Percentiles rank a stretch among this genome's conserved stretches.
phyloP scores from a whole-genome alignment of 2,888 invertebrate species.

The Quadriops clusia region DNA sequence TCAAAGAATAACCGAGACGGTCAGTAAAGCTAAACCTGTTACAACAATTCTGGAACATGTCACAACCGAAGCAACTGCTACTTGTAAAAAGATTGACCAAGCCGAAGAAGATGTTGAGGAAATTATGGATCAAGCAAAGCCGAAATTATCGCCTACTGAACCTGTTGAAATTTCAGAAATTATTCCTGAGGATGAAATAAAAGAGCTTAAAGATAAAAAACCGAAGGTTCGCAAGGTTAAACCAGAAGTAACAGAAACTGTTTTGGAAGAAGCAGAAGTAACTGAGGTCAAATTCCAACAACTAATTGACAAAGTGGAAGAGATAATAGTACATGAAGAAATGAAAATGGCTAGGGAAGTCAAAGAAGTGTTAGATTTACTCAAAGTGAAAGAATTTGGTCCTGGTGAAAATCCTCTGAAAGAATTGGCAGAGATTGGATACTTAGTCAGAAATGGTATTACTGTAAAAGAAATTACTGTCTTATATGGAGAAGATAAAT shows the following conservation, averaged over 20 bases:
- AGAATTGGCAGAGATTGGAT: slow-evolving; percentile 73
- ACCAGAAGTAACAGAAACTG: slow-evolving; percentile 25
- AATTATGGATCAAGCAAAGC: slow-evolving; percentile 38
- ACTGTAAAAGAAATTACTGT: slow-evolving; percentile 64
- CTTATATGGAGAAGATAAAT: slow-evolving; percentile 65
- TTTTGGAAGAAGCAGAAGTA: slow-evolving; percentile 33
- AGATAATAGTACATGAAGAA: slow-evolving; percentile 43
- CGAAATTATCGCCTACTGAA: slow-evolving; percentile 44
- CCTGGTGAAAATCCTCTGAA: slow-evolving; percentile 66
- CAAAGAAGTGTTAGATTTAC: slow-evolving; percentile 58
- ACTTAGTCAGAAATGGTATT: slow-evolving; percentile 63
- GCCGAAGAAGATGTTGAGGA: slow-evolving; percentile 35
- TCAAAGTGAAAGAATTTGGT: slow-evolving; percentile 69
- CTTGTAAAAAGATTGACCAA: slow-evolving; percentile 50
- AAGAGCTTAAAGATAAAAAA: slow-evolving; percentile 26
- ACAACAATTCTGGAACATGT: slow-evolving; percentile 48
- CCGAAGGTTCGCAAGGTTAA: slow-evolving; percentile 27
- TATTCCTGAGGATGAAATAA: slow-evolving; percentile 43
- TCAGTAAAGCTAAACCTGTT: slow-evolving; percentile 41
- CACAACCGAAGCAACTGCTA: slow-evolving; percentile 48
- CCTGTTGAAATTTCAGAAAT: slow-evolving; percentile 47
- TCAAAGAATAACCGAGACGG: slow-evolving; percentile 33
- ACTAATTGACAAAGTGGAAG: slow-evolving; percentile 44
- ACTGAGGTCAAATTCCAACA: slow-evolving; percentile 43
- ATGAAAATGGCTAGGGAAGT: slow-evolving; percentile 60